Evolutionary conservation across 2,113 vertebrate species (phyloP), one percentile per base, ranked within the genome.

Genomic region (Orcinus orca): DNA sequence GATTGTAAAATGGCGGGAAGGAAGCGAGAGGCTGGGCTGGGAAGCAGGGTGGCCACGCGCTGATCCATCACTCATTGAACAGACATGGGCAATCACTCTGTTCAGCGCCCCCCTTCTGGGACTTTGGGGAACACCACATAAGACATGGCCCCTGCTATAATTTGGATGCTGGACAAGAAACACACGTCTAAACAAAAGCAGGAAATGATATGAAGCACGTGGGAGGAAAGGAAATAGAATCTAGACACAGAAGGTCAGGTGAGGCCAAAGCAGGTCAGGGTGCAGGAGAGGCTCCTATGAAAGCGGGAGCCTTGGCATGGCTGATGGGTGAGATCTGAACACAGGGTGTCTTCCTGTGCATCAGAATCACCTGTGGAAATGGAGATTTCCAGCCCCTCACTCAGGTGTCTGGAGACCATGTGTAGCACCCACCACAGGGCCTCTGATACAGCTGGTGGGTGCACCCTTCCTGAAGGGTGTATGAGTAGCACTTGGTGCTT

Each of bases 1-100:
- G 41, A n/a, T 18, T 55, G 10, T 29, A 33, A 29, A 79, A n/a
- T 8, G 17, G 36, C 44, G 17, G 1, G 1, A 6, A 63, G 87
- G 67, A 31, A 55, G 80, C 6, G 2, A 62, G 18, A 41, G 0
- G 0, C 23, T 33, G 47, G 21, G 33, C 25, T 15, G 8, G 15
- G 5, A 8, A 29, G 50, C 8, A 5, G 9, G 4, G 36, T 8
- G 5, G 70, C 33, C 50, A 23, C 9, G 0, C 0, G 0, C 2
- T 5, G 0, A 1, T 3, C 20, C 12, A 2, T 53, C 33, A 53
- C 9, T 14, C 5, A 8, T 0, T 1, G 5, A 23, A 8, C 2
- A 17, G 13, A 9, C 9, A 3, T 1, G 0, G 7, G 29, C 8
- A 25, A 10, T 0, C 1, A 3, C 67, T 8, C 6, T 23, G 47